Conservation (phyloP, 2,888 invertebrate genomes). For the Tryphoninae sp. region DNA sequence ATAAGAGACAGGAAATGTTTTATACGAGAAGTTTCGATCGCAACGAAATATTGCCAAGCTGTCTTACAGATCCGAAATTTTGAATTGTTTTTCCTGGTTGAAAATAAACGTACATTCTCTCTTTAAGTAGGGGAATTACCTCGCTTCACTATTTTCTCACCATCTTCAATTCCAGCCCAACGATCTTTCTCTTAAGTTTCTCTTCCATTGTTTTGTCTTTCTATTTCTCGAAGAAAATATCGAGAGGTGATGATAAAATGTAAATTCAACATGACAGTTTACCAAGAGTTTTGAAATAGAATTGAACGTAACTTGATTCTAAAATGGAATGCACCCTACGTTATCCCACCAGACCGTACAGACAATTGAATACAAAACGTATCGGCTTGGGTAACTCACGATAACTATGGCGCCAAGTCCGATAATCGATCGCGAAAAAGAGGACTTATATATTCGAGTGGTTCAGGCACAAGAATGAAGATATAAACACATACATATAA, state of each 20-base stretch:
- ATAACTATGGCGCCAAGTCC: constrained; percentile 29
- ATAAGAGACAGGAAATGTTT: too few species aligned
- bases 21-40: too few species aligned
- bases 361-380: constrained; percentile 46
- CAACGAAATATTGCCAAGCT: too few species aligned
- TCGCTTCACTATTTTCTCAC: too few species aligned
- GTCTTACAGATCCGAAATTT: too few species aligned
- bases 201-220: too few species aligned
- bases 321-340: constrained; percentile 8
- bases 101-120: too few species aligned
- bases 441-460: constrained; percentile 20
- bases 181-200: background rate
- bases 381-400: constrained; percentile 28
- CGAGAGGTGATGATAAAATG: constrained; percentile 18
- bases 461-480: constrained; percentile 34
- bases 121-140: too few species aligned
- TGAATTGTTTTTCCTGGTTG: too few species aligned
- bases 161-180: too few species aligned
- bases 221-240: background rate
- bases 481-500: background rate
- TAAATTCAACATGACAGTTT: constrained; percentile 21
- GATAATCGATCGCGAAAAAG: constrained; percentile 44
- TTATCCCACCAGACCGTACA: background rate
- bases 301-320: constrained; percentile 12
- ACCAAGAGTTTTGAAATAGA: background rate